Conservation (phyloP, 2,888 invertebrate genomes). For the Tipula vernalis region DNA sequence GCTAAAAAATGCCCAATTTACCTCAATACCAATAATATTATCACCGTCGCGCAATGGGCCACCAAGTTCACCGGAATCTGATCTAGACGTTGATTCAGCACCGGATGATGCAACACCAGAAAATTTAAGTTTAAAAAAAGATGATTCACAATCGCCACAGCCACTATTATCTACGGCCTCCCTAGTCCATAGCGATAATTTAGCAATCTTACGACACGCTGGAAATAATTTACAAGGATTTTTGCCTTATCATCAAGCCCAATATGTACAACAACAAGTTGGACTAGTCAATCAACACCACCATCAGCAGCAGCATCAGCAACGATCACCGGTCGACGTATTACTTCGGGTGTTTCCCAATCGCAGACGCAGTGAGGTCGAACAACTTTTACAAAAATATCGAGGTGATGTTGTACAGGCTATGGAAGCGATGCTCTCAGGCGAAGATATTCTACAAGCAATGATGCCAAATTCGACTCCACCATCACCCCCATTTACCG, state of each 20-base stretch:
- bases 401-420: constrained; percentile 85
- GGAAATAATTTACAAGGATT: constrained; percentile 32
- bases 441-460: constrained; percentile 34
- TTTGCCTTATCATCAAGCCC: constrained; percentile 36
- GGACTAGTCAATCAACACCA: constrained; percentile 37
- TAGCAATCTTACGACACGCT: constrained; percentile 24
- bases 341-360: constrained; percentile 79
- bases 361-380: constrained; percentile 73
- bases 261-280: constrained; percentile 26
- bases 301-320: constrained; percentile 45
- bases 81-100: constrained; percentile 36
- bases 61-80: constrained; percentile 36
- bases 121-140: constrained; percentile 65
- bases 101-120: constrained; percentile 53
- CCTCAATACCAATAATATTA: constrained; percentile 28
- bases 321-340: constrained; percentile 75
- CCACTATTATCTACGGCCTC: constrained; percentile 17
- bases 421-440: constrained; percentile 79
- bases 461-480: constrained; percentile 17
- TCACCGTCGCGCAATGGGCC: constrained; percentile 35
- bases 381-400: constrained; percentile 68
- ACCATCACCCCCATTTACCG: constrained; percentile 32
- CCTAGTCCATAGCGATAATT: constrained; percentile 16
- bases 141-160: constrained; percentile 37
- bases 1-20: constrained; percentile 20